Evolutionary conservation across 2,797 vertebrate species (phyloP), one percentile per base, ranked within the genome.

Genomic region (Oreochromis grahami): DNA sequence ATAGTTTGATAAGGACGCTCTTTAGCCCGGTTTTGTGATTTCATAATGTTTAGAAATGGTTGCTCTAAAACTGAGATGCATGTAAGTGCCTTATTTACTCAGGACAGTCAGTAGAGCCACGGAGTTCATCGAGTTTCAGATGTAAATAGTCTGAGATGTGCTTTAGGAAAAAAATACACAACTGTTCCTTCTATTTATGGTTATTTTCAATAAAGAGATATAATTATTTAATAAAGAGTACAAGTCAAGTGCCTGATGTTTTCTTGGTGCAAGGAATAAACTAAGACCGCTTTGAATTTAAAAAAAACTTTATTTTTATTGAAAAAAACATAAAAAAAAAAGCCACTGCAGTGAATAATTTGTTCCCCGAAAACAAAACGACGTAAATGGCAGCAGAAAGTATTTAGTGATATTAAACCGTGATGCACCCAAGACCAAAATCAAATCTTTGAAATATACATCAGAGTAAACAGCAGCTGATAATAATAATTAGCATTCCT

Each of bases 101-200:
- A 9, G 58, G 32, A 36, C 24, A 15, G 14, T 19, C 58, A n/a
- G 32, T 11, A 63, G 58, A 58, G 55, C 26, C 29, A 32, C 55
- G 0, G 14, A 58, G 29, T 77, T 85, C 19, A 29, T 55, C 5
- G 43, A 81, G 15, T 80, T 77, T 63, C 55, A 84, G 52, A 76
- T 91, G 80, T 89, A 87, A 91, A 92, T 90, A 88, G 79, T 76
- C 21, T 29, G 74, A 77, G 55, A 45, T 52, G 50, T 84, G 29
- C 41, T 84, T 60, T 77, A 21, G 9, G 58, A 12, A 63, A 58
- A n/a, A 6, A 63, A 34, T n/a, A 34, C 32, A 48, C 15, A 5
- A 51, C 34, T n/a, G 32, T 36, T 36, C n/a, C 17, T 4, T 63
- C 21, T 78, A 89, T 88, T 85, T 88, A 87, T 86, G 58, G 32